These are phyloP conservation scores for Centrocercus urophasianus DNA, from an alignment of 2,113 vertebrate species.

Conservation along the genomic window DNA sequence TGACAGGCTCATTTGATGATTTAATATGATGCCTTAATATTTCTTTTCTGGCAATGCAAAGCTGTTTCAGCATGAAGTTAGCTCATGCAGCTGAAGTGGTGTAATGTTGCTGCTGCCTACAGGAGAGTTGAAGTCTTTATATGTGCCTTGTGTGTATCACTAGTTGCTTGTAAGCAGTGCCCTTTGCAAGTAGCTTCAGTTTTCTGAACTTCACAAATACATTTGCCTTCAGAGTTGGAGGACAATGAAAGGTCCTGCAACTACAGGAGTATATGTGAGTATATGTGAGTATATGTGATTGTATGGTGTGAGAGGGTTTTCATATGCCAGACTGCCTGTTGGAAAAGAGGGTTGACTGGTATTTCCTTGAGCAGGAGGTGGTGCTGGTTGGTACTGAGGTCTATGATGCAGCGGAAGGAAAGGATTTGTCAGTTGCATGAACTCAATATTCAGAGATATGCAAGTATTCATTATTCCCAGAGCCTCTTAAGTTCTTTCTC, in stretches of 20 bases:
- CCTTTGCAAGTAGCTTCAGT: background rate
- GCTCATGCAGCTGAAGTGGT: background rate
- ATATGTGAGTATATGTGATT: background rate
- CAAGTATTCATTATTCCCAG: background rate
- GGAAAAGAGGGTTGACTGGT: accelerated
- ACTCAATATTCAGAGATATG: background rate
- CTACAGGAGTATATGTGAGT: background rate
- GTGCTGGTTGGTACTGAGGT: background rate
- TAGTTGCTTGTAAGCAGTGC: background rate
- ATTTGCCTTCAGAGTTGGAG: background rate
- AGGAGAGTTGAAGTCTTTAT: background rate
- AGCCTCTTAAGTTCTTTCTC: background rate
- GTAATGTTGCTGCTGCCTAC: background rate
- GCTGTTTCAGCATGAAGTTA: background rate
- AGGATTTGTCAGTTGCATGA: background rate
- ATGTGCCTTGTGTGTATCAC: background rate
- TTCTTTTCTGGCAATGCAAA: background rate
- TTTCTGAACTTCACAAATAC: background rate
- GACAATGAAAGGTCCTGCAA: background rate
- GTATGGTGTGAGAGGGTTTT: background rate
- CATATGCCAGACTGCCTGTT: background rate
- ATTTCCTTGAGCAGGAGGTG: background rate
- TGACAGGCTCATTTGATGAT: background rate
- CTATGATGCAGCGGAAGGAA: background rate
- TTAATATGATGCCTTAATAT: background rate